Evolutionary conservation across 1,140 invertebrate species (phyloP), one percentile per base, ranked within the genome.

Genomic region (Elysia chlorotica): DNA sequence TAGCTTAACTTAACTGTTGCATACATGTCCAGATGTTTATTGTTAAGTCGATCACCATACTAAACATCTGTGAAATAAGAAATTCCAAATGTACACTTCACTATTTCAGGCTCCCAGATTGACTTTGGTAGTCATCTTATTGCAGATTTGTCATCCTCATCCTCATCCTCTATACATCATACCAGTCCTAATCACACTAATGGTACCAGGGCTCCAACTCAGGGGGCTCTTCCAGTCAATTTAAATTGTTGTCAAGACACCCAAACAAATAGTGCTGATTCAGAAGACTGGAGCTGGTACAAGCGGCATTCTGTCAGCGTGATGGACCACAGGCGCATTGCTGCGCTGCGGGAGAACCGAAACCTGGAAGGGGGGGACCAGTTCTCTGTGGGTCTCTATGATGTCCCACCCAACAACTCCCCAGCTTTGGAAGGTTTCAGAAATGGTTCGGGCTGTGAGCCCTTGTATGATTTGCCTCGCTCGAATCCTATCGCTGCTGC

Each of bases 271-370:
- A 66, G 57, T 31, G 56, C 57, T 6, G 68, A 74, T 5, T 62
- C 57, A 28, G 76, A 78, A 36, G 75, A 78, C 38, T 78, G 74
- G 73, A 71, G 70, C n/a, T 76, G 81, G 65, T 77, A 78, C 31
- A 84, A 84, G 57, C 77, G 83, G 31, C 82, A 84, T 66, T 85
- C 83, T 14, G 80, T 81, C 33, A 83, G 79, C 62, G 81, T 82
- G 21, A 81, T 78, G 4, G 82, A 85, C 56, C 82, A 81, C 66
- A 71, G 78, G 23, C 73, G 78, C 31, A 78, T 78, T 37, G 76
- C 76, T 48, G 73, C 67, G 17, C 72, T 78, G 23, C 75, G 76
- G 48, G 63, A 81, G 25, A 77, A 78, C 53, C 80, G 78, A 4
- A 57, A 82, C 81, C 17, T 79, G 83, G 76, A 83, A 78, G 76